These are phyloP conservation scores for Elaphurus davidianus DNA, from an alignment of 2,113 vertebrate species.

Conservation along the genomic window DNA sequence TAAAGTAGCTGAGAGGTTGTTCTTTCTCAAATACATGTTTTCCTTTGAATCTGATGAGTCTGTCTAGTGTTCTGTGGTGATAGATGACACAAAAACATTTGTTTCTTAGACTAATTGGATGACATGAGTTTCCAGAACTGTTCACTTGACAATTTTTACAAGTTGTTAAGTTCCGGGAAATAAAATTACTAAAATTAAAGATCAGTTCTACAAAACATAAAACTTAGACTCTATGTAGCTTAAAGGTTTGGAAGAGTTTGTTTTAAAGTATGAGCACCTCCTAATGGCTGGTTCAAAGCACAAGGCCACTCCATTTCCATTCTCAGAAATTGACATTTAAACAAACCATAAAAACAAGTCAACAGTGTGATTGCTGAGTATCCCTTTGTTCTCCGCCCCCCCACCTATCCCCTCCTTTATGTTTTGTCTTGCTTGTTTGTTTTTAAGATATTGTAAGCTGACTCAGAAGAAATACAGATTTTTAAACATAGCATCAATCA, in stretches of 20 bases:
- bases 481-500: not conserved
- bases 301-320: not conserved
- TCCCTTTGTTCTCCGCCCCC: not conserved
- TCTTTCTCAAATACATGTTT: not conserved
- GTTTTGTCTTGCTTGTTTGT: conserved; percentile 29
- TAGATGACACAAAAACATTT: conserved; percentile 44
- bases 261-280: conserved; percentile 31
- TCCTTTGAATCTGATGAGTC: conserved; percentile 23
- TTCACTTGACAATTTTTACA: conserved; percentile 52
- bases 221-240: not conserved
- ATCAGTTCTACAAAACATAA: conserved; percentile 4
- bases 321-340: not conserved
- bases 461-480: conserved; percentile 1
- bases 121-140: conserved; percentile 52
- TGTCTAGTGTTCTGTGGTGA: conserved; percentile 42
- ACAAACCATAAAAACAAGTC: not conserved
- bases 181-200: conserved; percentile 62
- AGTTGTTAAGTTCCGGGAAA: conserved; percentile 50
- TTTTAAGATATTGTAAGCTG: conserved; percentile 46
- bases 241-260: not conserved
- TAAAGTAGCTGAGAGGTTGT: not conserved
- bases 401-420: not conserved
- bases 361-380: not conserved
- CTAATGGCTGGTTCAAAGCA: not conserved
- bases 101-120: conserved; percentile 56